A percentile compares a stretch with the other conserved stretches of the same genome.
Evolutionary conservation across 2,113 vertebrate genomes (phyloP).

Genomic region (Agapornis roseicollis): DNA sequence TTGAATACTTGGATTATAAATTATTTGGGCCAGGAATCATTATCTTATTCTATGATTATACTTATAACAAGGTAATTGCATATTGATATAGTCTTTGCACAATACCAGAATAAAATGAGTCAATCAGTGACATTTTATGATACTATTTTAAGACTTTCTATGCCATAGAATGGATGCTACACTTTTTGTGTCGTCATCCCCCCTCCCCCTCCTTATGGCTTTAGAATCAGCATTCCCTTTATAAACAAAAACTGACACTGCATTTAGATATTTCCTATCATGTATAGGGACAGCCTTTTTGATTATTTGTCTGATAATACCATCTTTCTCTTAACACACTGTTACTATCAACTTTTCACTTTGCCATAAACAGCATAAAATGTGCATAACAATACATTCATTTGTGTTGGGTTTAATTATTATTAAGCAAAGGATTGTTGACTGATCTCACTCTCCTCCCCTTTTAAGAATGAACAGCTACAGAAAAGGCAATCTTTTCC

Average conservation of each 20-base stretch:
- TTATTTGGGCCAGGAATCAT: not conserved
- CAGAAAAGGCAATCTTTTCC: not conserved
- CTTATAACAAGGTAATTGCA: not conserved
- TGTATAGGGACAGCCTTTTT: not conserved
- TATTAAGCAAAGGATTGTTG: not conserved
- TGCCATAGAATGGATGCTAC: not conserved
- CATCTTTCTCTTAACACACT: not conserved
- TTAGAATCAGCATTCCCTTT: not conserved
- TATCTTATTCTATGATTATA: not conserved
- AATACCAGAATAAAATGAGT: not conserved
- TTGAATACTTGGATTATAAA: not conserved
- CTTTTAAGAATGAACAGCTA: not conserved
- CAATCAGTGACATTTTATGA: not conserved
- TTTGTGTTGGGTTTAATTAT: not conserved
- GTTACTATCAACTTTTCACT: not conserved
- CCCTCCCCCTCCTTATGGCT: not conserved
- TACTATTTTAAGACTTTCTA: not conserved
- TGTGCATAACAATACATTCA: not conserved
- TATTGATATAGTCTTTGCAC: not conserved
- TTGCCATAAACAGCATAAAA: not conserved
- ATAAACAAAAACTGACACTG: not conserved
- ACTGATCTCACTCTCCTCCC: not conserved
- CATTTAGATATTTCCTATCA: not conserved
- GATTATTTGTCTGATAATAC: not conserved
- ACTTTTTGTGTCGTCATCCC: not conserved